Evolutionary conservation across 2,888 invertebrate species (phyloP).

Genomic region (Drosophila prolongata): DNA sequence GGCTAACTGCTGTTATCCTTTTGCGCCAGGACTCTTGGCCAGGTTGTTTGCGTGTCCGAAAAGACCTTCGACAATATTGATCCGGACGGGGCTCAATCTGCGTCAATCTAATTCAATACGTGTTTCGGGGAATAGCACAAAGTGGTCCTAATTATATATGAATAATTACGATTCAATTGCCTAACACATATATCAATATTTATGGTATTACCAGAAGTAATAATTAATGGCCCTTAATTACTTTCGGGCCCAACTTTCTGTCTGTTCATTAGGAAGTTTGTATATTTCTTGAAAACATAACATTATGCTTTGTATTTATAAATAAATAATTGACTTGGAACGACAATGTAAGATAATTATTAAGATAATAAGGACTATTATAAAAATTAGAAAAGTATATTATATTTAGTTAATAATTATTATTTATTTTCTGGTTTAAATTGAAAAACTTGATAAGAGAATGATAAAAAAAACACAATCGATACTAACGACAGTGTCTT

Average conservation of each 20-base stretch:
- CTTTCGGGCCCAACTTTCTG: background rate
- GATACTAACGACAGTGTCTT: too few relatives aligned
- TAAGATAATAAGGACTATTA: too few relatives aligned
- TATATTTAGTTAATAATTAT: too few relatives aligned
- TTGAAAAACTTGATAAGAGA: too few relatives aligned
- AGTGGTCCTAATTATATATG: slow-evolving; percentile 15
- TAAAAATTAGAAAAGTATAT: too few relatives aligned
- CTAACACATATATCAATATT: background rate
- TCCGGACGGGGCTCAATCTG: slow-evolving; percentile 50
- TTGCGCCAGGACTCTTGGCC: slow-evolving; percentile 7
- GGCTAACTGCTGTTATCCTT: slow-evolving; percentile 34
- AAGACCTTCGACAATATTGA: slow-evolving; percentile 61
- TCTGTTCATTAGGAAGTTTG: background rate
- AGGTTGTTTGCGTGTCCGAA: slow-evolving; percentile 58
- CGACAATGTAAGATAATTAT: too few relatives aligned
- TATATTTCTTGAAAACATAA: too few relatives aligned
- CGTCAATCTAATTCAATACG: slow-evolving; percentile 42
- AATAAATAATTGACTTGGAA: too few relatives aligned
- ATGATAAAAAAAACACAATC: too few relatives aligned
- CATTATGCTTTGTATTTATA: too few relatives aligned
- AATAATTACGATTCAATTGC: slow-evolving; percentile 27
- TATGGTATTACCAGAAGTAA: background rate
- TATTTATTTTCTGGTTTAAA: too few relatives aligned
- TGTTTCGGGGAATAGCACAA: slow-evolving; percentile 3
- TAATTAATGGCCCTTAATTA: slow-evolving; percentile 17